Percentiles rank a stretch among this genome's conserved stretches.
Evolutionary conservation across 1,140 invertebrate genomes (phyloP).

Genomic region (Drosophila melanogaster): Release_6_plus_ISO1_MT NT_033777.3:7389001-7389500

Average conservation of each 20-base stretch:
- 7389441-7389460: too few relatives aligned
- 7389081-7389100: constrained; percentile 48
- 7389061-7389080: constrained; percentile 48
- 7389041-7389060: constrained; percentile 51
- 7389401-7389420: neutral
- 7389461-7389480: neutral
- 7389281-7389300: constrained; percentile 38
- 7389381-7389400: neutral
- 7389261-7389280: constrained; percentile 22
- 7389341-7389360: constrained; percentile 23
- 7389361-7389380: constrained; percentile 18
- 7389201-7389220: constrained; percentile 7
- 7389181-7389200: constrained; percentile 54
- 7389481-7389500: neutral
- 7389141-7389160: constrained; percentile 76
- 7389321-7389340: constrained; percentile 4
- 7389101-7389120: constrained; percentile 52
- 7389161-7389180: constrained; percentile 60
- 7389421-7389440: neutral
- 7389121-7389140: constrained; percentile 66
- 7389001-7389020: constrained; percentile 76
- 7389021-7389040: constrained; percentile 71
- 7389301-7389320: constrained; percentile 1
- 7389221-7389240: constrained; percentile 31
- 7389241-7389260: constrained; percentile 25